Evolutionary conservation across 2,888 invertebrate genomes (phyloP), one percentile per base, ranked within the genome.

Genomic region (Cactoblastis cactorum): DNA sequence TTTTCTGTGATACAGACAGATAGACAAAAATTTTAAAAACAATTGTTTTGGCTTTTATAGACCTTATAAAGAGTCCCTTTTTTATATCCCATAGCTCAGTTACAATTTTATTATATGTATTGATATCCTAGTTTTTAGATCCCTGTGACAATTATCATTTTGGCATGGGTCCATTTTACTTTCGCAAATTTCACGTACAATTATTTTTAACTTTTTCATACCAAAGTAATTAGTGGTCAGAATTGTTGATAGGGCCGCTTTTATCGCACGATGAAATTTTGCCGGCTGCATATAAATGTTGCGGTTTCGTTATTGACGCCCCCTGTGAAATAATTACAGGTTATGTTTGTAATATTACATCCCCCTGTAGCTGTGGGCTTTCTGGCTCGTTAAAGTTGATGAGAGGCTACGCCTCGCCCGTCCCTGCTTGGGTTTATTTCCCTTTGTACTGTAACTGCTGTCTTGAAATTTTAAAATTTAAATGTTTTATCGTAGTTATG

Each of bases 301-400:
- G 82, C 65, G 79, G 82, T 82, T 77, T 68, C 71, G 74, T 75
- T 83, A 83, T 85, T 78, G 83, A 79, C 80, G 80, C 80, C 76
- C 78, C 76, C 71, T 75, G 75, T 72, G 73, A 83, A 85, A 85
- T 87, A 86, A 88, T 87, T 87, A 85, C 72, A 84, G 71, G 81
- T 86, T 83, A 80, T 74, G 74, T 80, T 79, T 77, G 80, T 81
- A 84, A 85, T 82, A 86, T 86, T 82, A 83, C 80, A 70, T 74
- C 77, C 71, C 78, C 79, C 71, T 66, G 67, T 71, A 70, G 60
- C 62, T 56, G 63, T 63, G 67, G 69, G 65, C 57, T 58, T 83
- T 84, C 87, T 85, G 83, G 83, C 77, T 88, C 88, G 85, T 88
- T 87, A 86, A 84, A 83, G 78, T 83, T 87, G 88, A 88, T 85